Conservation (phyloP, 1,140 invertebrate genomes). For the Arctopsyche grandis region DNA sequence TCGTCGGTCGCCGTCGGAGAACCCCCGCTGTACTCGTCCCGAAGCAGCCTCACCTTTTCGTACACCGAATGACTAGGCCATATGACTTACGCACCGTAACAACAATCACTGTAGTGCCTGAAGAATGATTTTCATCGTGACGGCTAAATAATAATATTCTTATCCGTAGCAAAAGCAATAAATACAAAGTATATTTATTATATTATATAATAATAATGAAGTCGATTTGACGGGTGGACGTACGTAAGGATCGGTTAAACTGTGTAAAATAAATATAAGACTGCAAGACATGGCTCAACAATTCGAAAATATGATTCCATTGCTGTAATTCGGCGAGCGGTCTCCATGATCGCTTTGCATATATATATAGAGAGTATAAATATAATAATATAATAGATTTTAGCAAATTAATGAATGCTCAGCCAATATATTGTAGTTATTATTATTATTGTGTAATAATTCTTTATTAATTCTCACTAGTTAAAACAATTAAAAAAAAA, state of each 20-base stretch:
- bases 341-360: background rate
- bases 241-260: background rate
- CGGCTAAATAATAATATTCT: no score
- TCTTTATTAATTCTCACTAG: background rate
- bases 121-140: background rate
- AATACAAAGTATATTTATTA: no score
- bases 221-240: background rate
- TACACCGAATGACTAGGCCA: slow-evolving; percentile 61
- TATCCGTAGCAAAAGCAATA: no score
- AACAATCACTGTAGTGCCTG: background rate
- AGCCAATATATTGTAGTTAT: slow-evolving; percentile 12
- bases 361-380: background rate
- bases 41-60: slow-evolving; percentile 63
- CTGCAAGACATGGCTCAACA: slow-evolving; percentile 40
- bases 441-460: background rate
- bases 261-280: slow-evolving; percentile 13
- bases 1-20: slow-evolving; percentile 61
- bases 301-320: slow-evolving; percentile 33
- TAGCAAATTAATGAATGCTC: slow-evolving; percentile 4
- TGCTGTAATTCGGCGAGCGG: slow-evolving; percentile 3
- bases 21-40: slow-evolving; percentile 60
- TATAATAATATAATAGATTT: background rate
- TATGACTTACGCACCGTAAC: slow-evolving; percentile 28
- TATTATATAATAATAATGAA: no score
- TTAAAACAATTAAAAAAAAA: no score